Conservation (phyloP, 2,888 invertebrate genomes). For the Schizotus pectinicornis region DNA sequence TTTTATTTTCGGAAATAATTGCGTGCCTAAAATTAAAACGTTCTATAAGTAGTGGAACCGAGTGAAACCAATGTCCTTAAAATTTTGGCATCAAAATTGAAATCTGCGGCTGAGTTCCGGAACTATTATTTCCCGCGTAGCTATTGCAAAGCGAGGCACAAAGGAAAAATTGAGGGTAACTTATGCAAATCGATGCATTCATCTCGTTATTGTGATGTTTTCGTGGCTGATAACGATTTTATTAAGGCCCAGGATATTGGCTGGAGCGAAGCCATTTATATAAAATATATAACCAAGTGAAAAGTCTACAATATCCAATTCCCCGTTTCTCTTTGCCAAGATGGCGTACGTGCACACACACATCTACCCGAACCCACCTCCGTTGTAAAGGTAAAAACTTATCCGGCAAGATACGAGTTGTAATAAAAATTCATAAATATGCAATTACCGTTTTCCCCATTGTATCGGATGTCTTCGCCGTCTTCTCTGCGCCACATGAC, state of each 20-base stretch:
- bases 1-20: too few species aligned
- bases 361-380: slow-evolving; percentile 5
- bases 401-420: slow-evolving; percentile 30
- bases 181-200: slow-evolving; percentile 15
- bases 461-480: slow-evolving; percentile 86
- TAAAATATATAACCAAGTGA: slow-evolving; percentile 17
- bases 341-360: slow-evolving; percentile 3
- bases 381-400: slow-evolving; percentile 30
- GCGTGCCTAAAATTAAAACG: too few species aligned
- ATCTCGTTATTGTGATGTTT: slow-evolving; percentile 21
- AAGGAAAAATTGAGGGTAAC: slow-evolving; percentile 6
- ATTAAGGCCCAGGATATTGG: slow-evolving; percentile 11
- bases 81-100: too few species aligned
- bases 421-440: slow-evolving; percentile 40
- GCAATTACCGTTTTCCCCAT: slow-evolving; percentile 80
- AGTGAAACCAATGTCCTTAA: too few species aligned
- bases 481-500: slow-evolving; percentile 94
- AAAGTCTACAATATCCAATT: slow-evolving; percentile 23
- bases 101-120: too few species aligned
- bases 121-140: background rate
- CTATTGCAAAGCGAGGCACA: background rate
- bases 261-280: slow-evolving; percentile 13
- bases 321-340: slow-evolving; percentile 13
- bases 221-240: slow-evolving; percentile 25
- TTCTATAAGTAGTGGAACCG: too few species aligned